A percentile compares a stretch with the other conserved stretches of the same genome.
phyloP scores from a whole-genome alignment of 1,140 invertebrate species.

The Galleria mellonella region DNA sequence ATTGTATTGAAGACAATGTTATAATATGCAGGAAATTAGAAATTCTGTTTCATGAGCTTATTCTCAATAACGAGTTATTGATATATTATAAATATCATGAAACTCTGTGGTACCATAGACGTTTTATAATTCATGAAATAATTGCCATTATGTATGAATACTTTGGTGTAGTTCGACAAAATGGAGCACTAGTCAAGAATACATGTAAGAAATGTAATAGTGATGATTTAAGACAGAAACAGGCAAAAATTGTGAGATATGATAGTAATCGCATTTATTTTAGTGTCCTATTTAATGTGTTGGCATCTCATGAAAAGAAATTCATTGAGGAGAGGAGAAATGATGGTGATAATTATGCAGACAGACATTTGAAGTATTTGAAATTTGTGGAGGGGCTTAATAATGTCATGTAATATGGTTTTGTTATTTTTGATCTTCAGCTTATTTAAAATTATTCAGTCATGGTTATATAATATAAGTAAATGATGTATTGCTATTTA shows the following conservation, averaged over 20 bases:
- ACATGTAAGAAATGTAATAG: slow-evolving; percentile 39
- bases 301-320: slow-evolving; percentile 54
- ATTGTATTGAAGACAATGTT: slow-evolving; percentile 31
- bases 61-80: slow-evolving; percentile 50
- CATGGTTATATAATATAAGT: too few relatives aligned
- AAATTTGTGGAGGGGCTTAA: slow-evolving; percentile 59
- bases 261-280: slow-evolving; percentile 55
- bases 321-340: slow-evolving; percentile 48
- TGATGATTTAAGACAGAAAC: slow-evolving; percentile 44
- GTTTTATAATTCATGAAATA: slow-evolving; percentile 55
- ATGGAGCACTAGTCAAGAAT: slow-evolving; percentile 41
- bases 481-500: too few relatives aligned
- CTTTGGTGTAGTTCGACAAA: slow-evolving; percentile 42
- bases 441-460: too few relatives aligned
- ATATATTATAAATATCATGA: slow-evolving; percentile 58
- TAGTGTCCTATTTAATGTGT: slow-evolving; percentile 50
- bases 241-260: slow-evolving; percentile 57
- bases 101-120: slow-evolving; percentile 61
- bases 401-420: slow-evolving; percentile 31
- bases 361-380: slow-evolving; percentile 65
- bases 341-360: slow-evolving; percentile 54
- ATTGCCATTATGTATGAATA: slow-evolving; percentile 47
- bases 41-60: slow-evolving; percentile 46
- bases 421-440: too few relatives aligned
- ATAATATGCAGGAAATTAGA: slow-evolving; percentile 46